A percentile compares a stretch with the other conserved stretches of the same genome.
These are phyloP conservation scores for Petrocephalus schoutedeni DNA, from an alignment of 2,797 vertebrate genomes.

Conservation along the genomic window DNA sequence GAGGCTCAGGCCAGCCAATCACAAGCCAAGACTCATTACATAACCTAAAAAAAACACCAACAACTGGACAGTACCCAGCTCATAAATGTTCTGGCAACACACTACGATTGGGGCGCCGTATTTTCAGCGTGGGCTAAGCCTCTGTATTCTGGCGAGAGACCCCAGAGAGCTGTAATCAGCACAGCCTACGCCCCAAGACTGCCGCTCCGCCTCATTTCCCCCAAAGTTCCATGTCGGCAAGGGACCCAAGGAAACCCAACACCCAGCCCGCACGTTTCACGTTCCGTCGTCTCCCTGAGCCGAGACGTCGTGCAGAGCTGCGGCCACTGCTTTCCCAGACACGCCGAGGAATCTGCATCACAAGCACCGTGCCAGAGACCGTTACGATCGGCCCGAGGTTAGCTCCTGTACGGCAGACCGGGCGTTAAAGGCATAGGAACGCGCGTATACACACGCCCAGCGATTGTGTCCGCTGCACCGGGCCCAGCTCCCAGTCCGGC, in stretches of 20 bases:
- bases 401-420: constrained; percentile 14
- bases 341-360: neutral
- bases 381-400: neutral
- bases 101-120: neutral
- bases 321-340: neutral
- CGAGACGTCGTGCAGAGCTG: constrained; percentile 23
- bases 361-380: constrained; percentile 16
- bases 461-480: neutral
- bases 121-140: neutral
- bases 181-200: neutral
- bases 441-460: neutral
- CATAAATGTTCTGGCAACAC: neutral
- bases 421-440: neutral
- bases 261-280: neutral
- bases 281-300: neutral
- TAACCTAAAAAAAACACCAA: constrained; percentile 8
- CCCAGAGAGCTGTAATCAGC: neutral
- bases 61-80: neutral
- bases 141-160: neutral
- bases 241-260: neutral
- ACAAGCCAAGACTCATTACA: neutral
- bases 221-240: neutral
- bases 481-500: neutral
- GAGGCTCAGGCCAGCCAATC: constrained; percentile 17
- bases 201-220: neutral